Evolutionary conservation across 2,797 vertebrate genomes (phyloP), one percentile per base, ranked within the genome.

Genomic region (Trachops cirrhosus): DNA sequence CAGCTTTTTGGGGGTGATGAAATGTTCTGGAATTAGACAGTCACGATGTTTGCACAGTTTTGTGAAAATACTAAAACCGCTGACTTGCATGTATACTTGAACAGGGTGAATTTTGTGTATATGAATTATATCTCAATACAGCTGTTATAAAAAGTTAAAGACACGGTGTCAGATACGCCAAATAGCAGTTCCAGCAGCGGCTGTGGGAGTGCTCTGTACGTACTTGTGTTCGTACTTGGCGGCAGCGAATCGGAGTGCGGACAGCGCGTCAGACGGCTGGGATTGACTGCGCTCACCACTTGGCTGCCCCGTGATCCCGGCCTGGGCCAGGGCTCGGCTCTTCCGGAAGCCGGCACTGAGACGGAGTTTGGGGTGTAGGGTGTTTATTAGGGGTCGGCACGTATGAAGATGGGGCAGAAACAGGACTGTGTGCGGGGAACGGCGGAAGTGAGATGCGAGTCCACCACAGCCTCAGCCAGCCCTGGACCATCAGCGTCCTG

Each of bases 81-180:
- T 74, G 37, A 92, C 29, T 73, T 26, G 2, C 59, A 50, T 26
- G 77, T 90, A 50, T 37, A 59, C 7, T 87, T 67, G 24, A 24
- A 64, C 80, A 32, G 19, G 41, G 52, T 75, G 41, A 50, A 52
- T 94, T 93, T 73, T 78, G 70, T 48, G 16, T 80, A 18, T 64
- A 34, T 70, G 41, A 50, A 59, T 92, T 91, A 54, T 79, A 79
- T 52, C 16, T 87, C 80, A 52, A 15, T 67, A 93, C 87, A 92
- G 18, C 26, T 59, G 21, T 44, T 52, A 57, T 18, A 62, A 86
- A 92, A 82, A 86, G 22, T 90, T 91, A 77, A 37, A 75, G 37
- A 48, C 34, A 89, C 44, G 18, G 34, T 64, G 91, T 88, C 39
- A 68, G 11, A 52, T 54, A 67, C 71, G 75, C 37, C 15, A 59